phyloP scores from a whole-genome alignment of 2,888 invertebrate genomes.

The Stenchaetothrips biformis region DNA sequence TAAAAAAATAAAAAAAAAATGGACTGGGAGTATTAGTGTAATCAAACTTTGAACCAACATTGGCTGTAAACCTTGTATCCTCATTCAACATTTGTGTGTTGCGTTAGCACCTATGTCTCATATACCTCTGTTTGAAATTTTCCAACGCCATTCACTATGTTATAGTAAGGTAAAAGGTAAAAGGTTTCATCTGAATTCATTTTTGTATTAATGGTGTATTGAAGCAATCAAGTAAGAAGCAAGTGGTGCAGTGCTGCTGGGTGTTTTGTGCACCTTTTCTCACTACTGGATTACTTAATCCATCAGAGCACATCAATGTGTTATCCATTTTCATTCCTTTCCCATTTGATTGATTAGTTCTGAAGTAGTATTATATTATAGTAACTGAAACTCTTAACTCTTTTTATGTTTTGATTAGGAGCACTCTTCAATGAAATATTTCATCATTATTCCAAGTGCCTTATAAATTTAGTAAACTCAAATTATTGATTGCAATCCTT shows the following conservation, averaged over 20 bases:
- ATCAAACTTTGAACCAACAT: too few species aligned
- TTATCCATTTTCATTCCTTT: not conserved
- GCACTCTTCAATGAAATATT: not conserved
- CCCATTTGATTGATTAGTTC: not conserved
- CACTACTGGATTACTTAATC: too few species aligned
- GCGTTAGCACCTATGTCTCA: not conserved
- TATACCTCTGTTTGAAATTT: not conserved
- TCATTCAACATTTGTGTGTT: not conserved
- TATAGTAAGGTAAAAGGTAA: not conserved
- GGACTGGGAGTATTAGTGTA: not conserved
- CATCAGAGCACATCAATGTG: not conserved
- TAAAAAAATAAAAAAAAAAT: too few species aligned
- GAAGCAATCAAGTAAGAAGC: too few species aligned
- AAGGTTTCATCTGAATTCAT: too few species aligned
- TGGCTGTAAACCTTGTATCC: too few species aligned
- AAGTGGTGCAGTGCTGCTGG: not conserved
- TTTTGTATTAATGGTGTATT: too few species aligned
- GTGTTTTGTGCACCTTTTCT: too few species aligned
- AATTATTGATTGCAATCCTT: not conserved
- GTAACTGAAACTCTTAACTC: not conserved
- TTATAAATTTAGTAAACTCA: not conserved
- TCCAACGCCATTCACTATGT: not conserved
- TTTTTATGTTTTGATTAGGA: not conserved
- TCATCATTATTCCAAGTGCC: conserved; percentile 8
- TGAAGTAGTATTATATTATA: conserved; percentile 10